Evolutionary conservation across 1,140 invertebrate species (phyloP), one percentile per base, ranked within the genome.

Genomic region (Heliothis virescens): DNA sequence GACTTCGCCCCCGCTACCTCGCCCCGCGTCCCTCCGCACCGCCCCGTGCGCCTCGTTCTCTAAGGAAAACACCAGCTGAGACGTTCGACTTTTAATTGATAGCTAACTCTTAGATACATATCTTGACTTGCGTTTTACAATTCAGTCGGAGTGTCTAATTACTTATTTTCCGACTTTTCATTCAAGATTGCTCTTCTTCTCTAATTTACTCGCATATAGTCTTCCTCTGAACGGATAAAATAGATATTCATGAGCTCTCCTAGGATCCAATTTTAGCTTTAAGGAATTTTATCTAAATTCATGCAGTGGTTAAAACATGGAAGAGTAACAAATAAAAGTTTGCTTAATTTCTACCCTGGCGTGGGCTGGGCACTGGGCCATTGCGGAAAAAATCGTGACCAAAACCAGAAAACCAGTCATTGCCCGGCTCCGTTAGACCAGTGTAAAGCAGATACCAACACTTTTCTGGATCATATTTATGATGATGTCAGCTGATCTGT

Each of bases 41-140:
- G 34, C 81, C 75, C 16, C 71, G 57, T 77, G 77, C 69, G 82
- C 79, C 21, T 15, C 75, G 73, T 84, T 90, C 90, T 90, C 89
- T 83, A 86, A 89, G 85, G 87, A 88, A 89, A 91, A 88, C 85
- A 90, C 86, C 90, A 90, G 90, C 85, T 86, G 85, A 92, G 88
- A 90, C 90, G 87, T 89, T 90, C 84, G 85, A 89, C 84, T 89
- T 91, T 91, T 93, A 93, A 93, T 93, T 93, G 90, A 89, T 88
- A 79, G 77, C 59, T 79, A 90, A 87, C 83, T 82, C 82, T 84
- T 85, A 41, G 34, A 41, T 41, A 79, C 79, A 75, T 65, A 15
- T 60, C 55, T 60, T 59, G 16, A 60, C 69, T 71, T 16, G 48
- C 11, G 71, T 83, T 76, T 78, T n/a, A 63, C 13, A 41, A 34